These are phyloP conservation scores for Pentalonia nigronervosa DNA, from an alignment of 1,140 invertebrate species.

Conservation along the genomic window DNA sequence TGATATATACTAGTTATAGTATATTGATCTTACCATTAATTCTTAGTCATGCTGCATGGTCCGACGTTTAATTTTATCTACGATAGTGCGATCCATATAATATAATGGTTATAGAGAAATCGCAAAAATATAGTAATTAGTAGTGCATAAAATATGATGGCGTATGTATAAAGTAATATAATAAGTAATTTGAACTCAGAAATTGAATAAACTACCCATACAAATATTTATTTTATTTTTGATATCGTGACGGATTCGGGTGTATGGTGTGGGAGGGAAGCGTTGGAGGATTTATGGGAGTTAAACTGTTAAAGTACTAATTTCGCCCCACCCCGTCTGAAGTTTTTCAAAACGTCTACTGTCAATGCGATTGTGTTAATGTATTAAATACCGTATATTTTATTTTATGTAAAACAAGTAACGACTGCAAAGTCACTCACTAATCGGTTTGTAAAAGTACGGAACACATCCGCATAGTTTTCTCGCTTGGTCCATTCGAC, in stretches of 20 bases:
- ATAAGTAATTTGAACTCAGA: neutral
- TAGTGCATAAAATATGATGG: too few species aligned
- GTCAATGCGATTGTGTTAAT: neutral
- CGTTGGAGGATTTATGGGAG: too few species aligned
- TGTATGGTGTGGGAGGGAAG: too few species aligned
- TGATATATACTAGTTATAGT: too few species aligned
- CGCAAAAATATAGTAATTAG: too few species aligned
- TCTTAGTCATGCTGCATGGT: too few species aligned
- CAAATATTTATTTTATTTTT: neutral
- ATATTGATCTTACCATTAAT: too few species aligned
- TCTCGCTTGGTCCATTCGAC: constrained; percentile 69
- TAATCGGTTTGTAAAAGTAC: constrained; percentile 68
- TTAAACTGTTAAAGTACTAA: neutral
- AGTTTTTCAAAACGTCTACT: neutral
- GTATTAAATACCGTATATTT: neutral
- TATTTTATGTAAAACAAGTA: neutral
- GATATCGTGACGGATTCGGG: neutral
- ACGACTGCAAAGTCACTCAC: constrained; percentile 19
- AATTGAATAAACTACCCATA: neutral
- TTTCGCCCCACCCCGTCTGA: too few species aligned
- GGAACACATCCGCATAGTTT: constrained; percentile 72
- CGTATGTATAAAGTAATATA: neutral
- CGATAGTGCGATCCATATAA: too few species aligned
- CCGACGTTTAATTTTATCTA: too few species aligned
- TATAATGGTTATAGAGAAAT: too few species aligned